Conservation (phyloP, 2,797 vertebrate genomes). For the Eptatretus atami region DNA sequence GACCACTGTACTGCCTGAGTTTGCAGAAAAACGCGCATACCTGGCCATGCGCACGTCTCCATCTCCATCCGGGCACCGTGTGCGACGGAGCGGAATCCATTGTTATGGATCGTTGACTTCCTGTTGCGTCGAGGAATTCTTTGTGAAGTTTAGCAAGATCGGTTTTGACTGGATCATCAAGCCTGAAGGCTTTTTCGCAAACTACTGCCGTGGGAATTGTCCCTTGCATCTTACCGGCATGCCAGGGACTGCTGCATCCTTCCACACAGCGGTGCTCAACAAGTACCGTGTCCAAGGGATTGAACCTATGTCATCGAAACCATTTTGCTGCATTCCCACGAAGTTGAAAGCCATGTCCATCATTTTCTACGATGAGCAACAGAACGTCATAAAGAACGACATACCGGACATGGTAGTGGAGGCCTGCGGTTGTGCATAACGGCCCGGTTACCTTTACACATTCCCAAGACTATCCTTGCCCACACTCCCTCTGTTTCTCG, state of each 20-base stretch:
- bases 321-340: slow-evolving; percentile 4
- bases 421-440: slow-evolving; percentile 6
- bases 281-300: background rate
- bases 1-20: too few species aligned
- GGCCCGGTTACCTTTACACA: background rate
- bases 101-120: too few species aligned
- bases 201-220: slow-evolving; percentile 6
- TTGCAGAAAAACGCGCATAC: too few species aligned
- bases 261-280: slow-evolving; percentile 6
- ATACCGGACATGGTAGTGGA: slow-evolving; percentile 7
- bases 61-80: too few species aligned
- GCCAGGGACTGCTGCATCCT: background rate
- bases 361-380: slow-evolving; percentile 2
- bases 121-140: slow-evolving; percentile 2
- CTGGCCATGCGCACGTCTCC: too few species aligned
- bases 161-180: slow-evolving; percentile 7
- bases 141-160: slow-evolving; percentile 4
- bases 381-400: slow-evolving; percentile 6
- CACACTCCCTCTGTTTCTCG: too few species aligned
- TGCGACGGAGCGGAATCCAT: too few species aligned
- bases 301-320: background rate
- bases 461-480: too few species aligned
- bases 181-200: background rate
- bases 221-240: background rate
- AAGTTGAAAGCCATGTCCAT: background rate